Conservation (phyloP, 2,888 invertebrate species). For the Drosophila stalkeri region DNA sequence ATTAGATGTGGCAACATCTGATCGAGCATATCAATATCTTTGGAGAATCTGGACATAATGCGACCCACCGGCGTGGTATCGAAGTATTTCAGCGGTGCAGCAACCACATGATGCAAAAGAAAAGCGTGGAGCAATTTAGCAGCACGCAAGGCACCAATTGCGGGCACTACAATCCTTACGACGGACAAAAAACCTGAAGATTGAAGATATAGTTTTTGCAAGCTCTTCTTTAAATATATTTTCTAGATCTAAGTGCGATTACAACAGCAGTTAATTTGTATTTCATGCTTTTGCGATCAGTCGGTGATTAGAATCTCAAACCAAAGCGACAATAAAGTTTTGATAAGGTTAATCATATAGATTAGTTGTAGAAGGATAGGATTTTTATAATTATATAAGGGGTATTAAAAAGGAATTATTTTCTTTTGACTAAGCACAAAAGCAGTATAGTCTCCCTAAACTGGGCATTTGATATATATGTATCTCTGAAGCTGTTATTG, state of each 20-base stretch:
- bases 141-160: conserved; percentile 86
- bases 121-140: conserved; percentile 83
- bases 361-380: not conserved
- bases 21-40: conserved; percentile 86
- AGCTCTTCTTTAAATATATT: not conserved
- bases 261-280: not conserved
- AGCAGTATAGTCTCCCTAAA: conserved; percentile 1
- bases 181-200: conserved; percentile 88
- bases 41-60: conserved; percentile 87
- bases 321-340: conserved; percentile 22
- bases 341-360: conserved; percentile 24
- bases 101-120: conserved; percentile 86
- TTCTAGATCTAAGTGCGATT: not conserved
- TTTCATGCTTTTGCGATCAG: conserved; percentile 23
- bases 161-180: conserved; percentile 87
- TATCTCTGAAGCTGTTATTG: not conserved
- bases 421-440: not conserved
- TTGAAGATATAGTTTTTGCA: conserved; percentile 9
- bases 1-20: conserved; percentile 85
- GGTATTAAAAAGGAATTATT: not conserved
- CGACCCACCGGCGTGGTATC: conserved; percentile 88
- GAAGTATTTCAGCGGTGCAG: conserved; percentile 87
- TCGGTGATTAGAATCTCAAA: conserved; percentile 30
- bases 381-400: conserved; percentile 1
- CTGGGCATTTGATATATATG: not conserved